A percentile compares a stretch with the other conserved stretches of the same genome.
Evolutionary conservation across 2,113 vertebrate species (phyloP).

Genomic region (Thunnus maccoyii): DNA sequence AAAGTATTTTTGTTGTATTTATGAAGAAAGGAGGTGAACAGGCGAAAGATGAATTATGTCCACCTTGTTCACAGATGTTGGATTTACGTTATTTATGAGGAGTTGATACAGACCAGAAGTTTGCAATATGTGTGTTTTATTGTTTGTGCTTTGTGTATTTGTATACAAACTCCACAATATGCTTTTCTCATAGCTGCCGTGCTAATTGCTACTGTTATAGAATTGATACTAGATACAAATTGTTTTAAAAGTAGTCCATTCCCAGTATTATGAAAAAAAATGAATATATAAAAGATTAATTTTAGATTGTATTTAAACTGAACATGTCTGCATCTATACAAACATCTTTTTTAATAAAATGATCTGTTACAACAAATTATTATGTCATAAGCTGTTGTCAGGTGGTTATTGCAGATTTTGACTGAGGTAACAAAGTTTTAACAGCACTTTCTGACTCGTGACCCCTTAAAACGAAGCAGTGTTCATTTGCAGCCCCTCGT

Average conservation of each 20-base stretch:
- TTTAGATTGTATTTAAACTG: constrained; percentile 88
- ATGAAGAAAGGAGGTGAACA: constrained; percentile 49
- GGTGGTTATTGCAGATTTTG: neutral
- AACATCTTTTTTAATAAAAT: constrained; percentile 84
- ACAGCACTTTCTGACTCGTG: too few species aligned
- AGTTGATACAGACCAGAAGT: constrained; percentile 60
- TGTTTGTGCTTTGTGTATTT: constrained; percentile 79
- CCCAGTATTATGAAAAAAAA: constrained; percentile 76
- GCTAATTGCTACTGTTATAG: constrained; percentile 79
- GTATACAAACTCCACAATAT: constrained; percentile 72
- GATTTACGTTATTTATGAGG: constrained; percentile 82
- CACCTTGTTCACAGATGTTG: constrained; percentile 49
- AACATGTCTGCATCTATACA: constrained; percentile 79
- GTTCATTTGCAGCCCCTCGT: too few species aligned
- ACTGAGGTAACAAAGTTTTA: neutral
- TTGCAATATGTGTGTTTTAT: constrained; percentile 73
- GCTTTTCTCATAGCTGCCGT: constrained; percentile 64
- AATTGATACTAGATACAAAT: constrained; percentile 80
- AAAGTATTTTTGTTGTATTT: constrained; percentile 71
- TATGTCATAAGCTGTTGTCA: neutral
- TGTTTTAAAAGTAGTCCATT: constrained; percentile 81
- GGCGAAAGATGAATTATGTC: constrained; percentile 34
- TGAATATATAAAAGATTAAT: constrained; percentile 73
- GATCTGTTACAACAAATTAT: constrained; percentile 68
- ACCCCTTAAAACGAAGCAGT: too few species aligned